Conservation (phyloP, 2,888 invertebrate species). For the Tethea ocularis region DNA sequence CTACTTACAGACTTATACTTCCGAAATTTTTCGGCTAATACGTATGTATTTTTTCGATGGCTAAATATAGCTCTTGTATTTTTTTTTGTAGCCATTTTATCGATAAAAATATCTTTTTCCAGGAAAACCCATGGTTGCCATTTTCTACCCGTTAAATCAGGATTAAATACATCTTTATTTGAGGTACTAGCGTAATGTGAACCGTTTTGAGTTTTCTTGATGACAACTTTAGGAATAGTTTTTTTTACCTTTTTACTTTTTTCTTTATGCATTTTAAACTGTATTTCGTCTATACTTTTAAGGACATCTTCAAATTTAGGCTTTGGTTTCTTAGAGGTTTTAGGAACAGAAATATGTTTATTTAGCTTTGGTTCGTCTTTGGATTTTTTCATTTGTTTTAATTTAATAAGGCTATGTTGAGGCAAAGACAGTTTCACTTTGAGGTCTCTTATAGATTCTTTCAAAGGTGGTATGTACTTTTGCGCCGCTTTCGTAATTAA, state of each 20-base stretch:
- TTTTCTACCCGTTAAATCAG: slow-evolving; percentile 77
- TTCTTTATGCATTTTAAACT: slow-evolving; percentile 71
- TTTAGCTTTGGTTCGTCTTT: slow-evolving; percentile 63
- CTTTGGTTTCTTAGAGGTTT: slow-evolving; percentile 66
- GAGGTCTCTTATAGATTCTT: slow-evolving; percentile 65
- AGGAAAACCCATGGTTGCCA: slow-evolving; percentile 82
- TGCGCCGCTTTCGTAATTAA: slow-evolving; percentile 79
- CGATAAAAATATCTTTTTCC: slow-evolving; percentile 72
- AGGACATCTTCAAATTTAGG: slow-evolving; percentile 82
- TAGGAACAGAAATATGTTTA: slow-evolving; percentile 44
- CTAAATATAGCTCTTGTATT: slow-evolving; percentile 70
- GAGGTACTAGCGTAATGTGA: slow-evolving; percentile 76
- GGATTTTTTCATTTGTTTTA: slow-evolving; percentile 70
- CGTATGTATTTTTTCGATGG: slow-evolving; percentile 66
- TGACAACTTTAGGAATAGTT: slow-evolving; percentile 75
- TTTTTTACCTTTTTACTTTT: slow-evolving; percentile 66
- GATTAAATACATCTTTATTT: slow-evolving; percentile 59
- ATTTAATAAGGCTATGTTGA: slow-evolving; percentile 67
- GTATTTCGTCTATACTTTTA: slow-evolving; percentile 78
- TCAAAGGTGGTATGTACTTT: slow-evolving; percentile 79
- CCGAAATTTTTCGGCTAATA: slow-evolving; percentile 68
- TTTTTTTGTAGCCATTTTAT: slow-evolving; percentile 73
- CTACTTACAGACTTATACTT: slow-evolving; percentile 72
- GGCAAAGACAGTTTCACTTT: slow-evolving; percentile 76
- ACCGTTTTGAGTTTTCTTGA: slow-evolving; percentile 75